A percentile compares a stretch with the other conserved stretches of the same genome.
These are phyloP conservation scores for Melopsittacus undulatus DNA, from an alignment of 2,797 vertebrate species.

Conservation along the genomic window DNA sequence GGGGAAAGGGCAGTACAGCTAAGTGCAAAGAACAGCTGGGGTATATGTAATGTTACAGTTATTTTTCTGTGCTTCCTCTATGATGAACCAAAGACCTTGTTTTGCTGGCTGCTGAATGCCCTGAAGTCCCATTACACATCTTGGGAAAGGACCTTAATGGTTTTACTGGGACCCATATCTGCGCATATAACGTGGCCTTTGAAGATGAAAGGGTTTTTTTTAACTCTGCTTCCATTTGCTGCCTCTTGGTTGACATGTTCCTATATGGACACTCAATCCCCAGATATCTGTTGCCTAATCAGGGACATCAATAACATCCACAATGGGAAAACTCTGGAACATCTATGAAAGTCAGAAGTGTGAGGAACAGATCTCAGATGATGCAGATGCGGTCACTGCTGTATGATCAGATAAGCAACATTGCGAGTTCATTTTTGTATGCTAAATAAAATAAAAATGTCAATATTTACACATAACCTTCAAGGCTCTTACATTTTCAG, in stretches of 20 bases:
- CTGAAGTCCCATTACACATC: neutral
- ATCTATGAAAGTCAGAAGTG: slow-evolving; percentile 75
- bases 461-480: slow-evolving; percentile 84
- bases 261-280: slow-evolving; percentile 57
- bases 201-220: slow-evolving; percentile 54
- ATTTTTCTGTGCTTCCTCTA: slow-evolving; percentile 38
- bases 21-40: slow-evolving; percentile 30
- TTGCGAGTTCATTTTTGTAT: slow-evolving; percentile 72
- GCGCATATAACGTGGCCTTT: slow-evolving; percentile 48
- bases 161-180: slow-evolving; percentile 49
- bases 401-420: slow-evolving; percentile 72
- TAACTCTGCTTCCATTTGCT: slow-evolving; percentile 32
- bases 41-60: slow-evolving; percentile 15
- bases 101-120: slow-evolving; percentile 33
- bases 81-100: slow-evolving; percentile 42
- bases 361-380: slow-evolving; percentile 58
- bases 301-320: slow-evolving; percentile 67
- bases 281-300: slow-evolving; percentile 71
- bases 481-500: slow-evolving; percentile 75
- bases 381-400: slow-evolving; percentile 54
- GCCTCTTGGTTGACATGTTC: slow-evolving; percentile 63
- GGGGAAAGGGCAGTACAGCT: slow-evolving; percentile 32
- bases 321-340: slow-evolving; percentile 61
- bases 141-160: slow-evolving; percentile 32
- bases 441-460: slow-evolving; percentile 81